Evolutionary conservation across 2,797 vertebrate genomes (phyloP).

Genomic region (Thamnophis elegans): DNA sequence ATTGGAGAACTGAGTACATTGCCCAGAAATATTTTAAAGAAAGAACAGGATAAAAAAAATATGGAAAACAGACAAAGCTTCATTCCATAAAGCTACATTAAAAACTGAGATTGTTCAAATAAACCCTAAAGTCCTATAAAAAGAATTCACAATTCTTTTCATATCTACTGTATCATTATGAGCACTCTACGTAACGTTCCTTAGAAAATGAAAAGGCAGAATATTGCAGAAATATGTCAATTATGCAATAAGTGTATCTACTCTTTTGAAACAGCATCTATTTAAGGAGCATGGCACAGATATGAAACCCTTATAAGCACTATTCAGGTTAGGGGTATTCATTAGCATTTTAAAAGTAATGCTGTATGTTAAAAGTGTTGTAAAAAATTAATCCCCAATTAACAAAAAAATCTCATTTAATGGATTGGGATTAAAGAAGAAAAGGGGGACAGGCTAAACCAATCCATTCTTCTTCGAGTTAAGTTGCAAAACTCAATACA

Average conservation of each 20-base stretch:
- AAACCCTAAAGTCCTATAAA: background rate
- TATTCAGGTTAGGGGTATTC: background rate
- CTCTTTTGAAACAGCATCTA: background rate
- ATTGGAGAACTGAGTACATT: background rate
- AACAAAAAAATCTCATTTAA: conserved; percentile 12
- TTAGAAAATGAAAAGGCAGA: background rate
- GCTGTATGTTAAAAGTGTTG: background rate
- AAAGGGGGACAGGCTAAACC: background rate
- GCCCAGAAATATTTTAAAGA: background rate
- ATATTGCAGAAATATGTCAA: background rate
- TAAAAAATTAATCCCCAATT: conserved; percentile 17
- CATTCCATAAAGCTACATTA: background rate
- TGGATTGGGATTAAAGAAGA: background rate
- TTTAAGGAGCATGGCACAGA: background rate
- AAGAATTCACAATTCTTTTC: background rate
- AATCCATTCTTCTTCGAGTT: conserved; percentile 12
- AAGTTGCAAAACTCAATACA: conserved; percentile 27
- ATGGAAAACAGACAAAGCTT: background rate
- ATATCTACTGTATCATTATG: background rate
- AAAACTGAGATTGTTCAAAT: fast-evolving
- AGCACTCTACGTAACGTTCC: background rate
- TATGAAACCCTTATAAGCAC: background rate
- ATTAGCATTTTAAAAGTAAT: background rate
- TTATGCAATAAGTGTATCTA: background rate
- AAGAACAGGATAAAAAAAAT: background rate